phyloP scores from a whole-genome alignment of 2,113 vertebrate species.

The Psittacara wagleri region DNA sequence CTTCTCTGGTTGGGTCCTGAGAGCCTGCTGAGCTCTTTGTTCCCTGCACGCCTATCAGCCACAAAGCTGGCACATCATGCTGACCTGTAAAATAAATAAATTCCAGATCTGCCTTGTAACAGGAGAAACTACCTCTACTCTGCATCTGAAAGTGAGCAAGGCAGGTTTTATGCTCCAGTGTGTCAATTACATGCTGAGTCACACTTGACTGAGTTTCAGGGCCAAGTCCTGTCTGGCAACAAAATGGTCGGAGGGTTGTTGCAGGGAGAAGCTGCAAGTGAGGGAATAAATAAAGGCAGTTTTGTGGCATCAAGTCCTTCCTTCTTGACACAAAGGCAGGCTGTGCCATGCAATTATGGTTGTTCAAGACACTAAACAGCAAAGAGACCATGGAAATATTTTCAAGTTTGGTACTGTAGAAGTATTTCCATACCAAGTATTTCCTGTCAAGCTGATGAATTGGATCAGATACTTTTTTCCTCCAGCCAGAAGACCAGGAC shows the following conservation, averaged over 20 bases:
- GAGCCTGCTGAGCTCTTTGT: neutral
- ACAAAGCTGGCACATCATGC: neutral
- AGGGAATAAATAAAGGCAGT: neutral
- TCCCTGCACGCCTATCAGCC: neutral
- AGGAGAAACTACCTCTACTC: neutral
- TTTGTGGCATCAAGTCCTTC: neutral
- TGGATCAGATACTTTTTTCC: neutral
- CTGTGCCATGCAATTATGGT: neutral
- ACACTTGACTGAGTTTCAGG: conserved; percentile 4
- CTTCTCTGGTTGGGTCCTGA: neutral
- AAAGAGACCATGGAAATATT: neutral
- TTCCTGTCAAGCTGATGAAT: neutral
- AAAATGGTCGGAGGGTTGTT: neutral
- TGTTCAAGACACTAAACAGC: neutral
- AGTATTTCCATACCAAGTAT: neutral
- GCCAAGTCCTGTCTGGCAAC: neutral
- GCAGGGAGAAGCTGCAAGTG: neutral
- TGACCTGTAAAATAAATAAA: conserved; percentile 47
- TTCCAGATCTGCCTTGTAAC: neutral
- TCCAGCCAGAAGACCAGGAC: neutral
- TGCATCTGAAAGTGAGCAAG: neutral
- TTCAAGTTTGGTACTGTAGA: neutral
- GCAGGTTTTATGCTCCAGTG: neutral
- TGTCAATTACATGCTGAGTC: conserved; percentile 26
- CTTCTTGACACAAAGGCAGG: neutral